A percentile compares a stretch with the other conserved stretches of the same genome.
Evolutionary conservation across 2,888 invertebrate species (phyloP).

Genomic region (Chorisops tibialis): DNA sequence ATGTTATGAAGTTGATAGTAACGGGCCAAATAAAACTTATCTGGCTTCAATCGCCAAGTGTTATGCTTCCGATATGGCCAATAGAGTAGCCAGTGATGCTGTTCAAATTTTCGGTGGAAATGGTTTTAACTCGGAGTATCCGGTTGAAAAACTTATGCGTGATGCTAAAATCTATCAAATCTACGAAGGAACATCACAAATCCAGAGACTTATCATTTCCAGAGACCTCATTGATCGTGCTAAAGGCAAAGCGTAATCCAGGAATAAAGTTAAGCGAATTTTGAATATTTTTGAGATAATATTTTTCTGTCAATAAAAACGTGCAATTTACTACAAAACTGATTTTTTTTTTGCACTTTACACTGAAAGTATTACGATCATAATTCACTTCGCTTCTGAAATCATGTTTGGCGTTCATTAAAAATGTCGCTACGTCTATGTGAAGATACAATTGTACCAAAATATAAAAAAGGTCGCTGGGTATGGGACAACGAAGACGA

Average conservation of each 20-base stretch:
- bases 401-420: too few species aligned
- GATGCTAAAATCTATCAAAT: conserved; percentile 96
- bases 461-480: conserved; percentile 45
- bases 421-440: conserved; percentile 40
- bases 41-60: conserved; percentile 87
- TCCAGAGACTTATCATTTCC: conserved; percentile 85
- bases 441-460: conserved; percentile 40
- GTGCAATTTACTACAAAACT: neutral
- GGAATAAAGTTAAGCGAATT: conserved; percentile 24
- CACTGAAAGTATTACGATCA: too few species aligned
- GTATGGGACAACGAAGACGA: conserved; percentile 41
- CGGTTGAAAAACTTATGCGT: conserved; percentile 92
- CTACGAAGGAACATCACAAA: conserved; percentile 91
- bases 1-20: conserved; percentile 79
- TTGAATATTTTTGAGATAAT: neutral
- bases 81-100: conserved; percentile 84
- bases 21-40: conserved; percentile 63
- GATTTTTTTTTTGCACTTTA: neutral
- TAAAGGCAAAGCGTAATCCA: conserved; percentile 40
- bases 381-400: too few species aligned
- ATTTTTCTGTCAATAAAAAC: neutral
- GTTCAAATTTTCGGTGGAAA: conserved; percentile 89
- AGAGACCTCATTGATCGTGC: conserved; percentile 60
- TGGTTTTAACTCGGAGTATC: conserved; percentile 91
- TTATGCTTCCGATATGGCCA: conserved; percentile 81